Evolutionary conservation across 2,888 invertebrate genomes (phyloP).

Genomic region (Mythimna loreyi): DNA sequence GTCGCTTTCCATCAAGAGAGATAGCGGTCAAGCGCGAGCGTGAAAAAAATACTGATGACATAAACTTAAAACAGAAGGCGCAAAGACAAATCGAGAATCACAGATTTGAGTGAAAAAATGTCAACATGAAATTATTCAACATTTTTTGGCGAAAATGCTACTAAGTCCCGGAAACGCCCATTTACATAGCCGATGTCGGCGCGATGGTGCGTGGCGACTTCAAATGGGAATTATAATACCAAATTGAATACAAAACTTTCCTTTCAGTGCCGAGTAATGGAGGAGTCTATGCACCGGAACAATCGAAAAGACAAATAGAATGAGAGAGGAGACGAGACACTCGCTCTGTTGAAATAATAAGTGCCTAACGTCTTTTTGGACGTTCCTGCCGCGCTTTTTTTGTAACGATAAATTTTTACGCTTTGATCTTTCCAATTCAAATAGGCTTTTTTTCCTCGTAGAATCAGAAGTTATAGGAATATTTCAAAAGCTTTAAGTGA

Average conservation of each 20-base stretch:
- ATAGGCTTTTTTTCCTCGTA: slow-evolving; percentile 87
- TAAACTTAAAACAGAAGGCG: background rate
- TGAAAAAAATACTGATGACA: no score
- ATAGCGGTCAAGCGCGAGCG: no score
- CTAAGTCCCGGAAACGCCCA: slow-evolving; percentile 88
- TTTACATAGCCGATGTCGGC: slow-evolving; percentile 90
- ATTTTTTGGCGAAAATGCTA: slow-evolving; percentile 85
- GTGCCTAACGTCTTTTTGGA: slow-evolving; percentile 89
- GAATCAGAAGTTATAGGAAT: slow-evolving; percentile 90
- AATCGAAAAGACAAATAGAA: slow-evolving; percentile 91
- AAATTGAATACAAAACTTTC: slow-evolving; percentile 92
- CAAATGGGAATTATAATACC: slow-evolving; percentile 91
- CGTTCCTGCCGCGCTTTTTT: slow-evolving; percentile 83
- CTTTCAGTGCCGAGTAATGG: slow-evolving; percentile 91
- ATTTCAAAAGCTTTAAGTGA: slow-evolving; percentile 90
- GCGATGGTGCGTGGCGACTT: slow-evolving; percentile 91
- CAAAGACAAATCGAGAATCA: slow-evolving; percentile 58
- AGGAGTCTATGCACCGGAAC: slow-evolving; percentile 91
- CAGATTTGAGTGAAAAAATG: slow-evolving; percentile 68
- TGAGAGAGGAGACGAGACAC: slow-evolving; percentile 86
- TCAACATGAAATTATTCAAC: slow-evolving; percentile 75
- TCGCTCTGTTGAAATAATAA: slow-evolving; percentile 89
- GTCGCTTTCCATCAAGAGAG: no score
- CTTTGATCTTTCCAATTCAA: slow-evolving; percentile 91
- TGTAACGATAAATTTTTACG: slow-evolving; percentile 89